These are phyloP conservation scores for Cotesia glomerata DNA, from an alignment of 1,140 invertebrate genomes.

Conservation along the genomic window DNA sequence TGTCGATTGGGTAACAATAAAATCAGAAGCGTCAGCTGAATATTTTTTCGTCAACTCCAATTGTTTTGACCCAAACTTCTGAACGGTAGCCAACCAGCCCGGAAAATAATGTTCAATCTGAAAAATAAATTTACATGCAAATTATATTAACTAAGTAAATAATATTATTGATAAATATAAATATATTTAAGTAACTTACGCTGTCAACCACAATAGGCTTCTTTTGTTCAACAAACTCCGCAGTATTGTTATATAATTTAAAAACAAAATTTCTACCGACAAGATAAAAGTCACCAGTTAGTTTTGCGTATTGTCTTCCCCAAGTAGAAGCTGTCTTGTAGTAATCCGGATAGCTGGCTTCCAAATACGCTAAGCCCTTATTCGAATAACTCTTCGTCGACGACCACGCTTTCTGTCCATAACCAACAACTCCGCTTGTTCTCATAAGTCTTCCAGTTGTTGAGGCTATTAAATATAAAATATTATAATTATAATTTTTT, in stretches of 20 bases:
- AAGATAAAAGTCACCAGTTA: constrained; percentile 65
- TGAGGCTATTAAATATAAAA: constrained; percentile 57
- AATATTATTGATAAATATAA: neutral
- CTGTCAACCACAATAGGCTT: constrained; percentile 67
- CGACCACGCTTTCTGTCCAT: constrained; percentile 68
- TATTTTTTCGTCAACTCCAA: constrained; percentile 47
- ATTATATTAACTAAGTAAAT: neutral
- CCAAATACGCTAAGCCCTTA: constrained; percentile 68
- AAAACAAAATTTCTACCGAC: constrained; percentile 63
- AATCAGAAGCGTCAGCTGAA: constrained; percentile 45
- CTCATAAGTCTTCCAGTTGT: constrained; percentile 67
- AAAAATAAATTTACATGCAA: constrained; percentile 11
- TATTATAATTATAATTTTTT: too few species aligned
- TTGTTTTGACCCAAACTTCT: constrained; percentile 40
- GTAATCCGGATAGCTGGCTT: constrained; percentile 72
- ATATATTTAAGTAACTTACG: constrained; percentile 55
- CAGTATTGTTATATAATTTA: constrained; percentile 63
- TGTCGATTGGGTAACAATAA: constrained; percentile 47
- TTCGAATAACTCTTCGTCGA: constrained; percentile 64
- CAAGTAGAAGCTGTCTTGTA: constrained; percentile 65
- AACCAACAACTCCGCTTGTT: constrained; percentile 67
- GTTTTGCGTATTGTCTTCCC: constrained; percentile 68
- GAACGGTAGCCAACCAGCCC: constrained; percentile 65
- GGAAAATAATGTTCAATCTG: constrained; percentile 74
- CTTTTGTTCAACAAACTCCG: constrained; percentile 66